Evolutionary conservation across 2,888 invertebrate species (phyloP), one percentile per base, ranked within the genome.

Genomic region (Patella pellucida): DNA sequence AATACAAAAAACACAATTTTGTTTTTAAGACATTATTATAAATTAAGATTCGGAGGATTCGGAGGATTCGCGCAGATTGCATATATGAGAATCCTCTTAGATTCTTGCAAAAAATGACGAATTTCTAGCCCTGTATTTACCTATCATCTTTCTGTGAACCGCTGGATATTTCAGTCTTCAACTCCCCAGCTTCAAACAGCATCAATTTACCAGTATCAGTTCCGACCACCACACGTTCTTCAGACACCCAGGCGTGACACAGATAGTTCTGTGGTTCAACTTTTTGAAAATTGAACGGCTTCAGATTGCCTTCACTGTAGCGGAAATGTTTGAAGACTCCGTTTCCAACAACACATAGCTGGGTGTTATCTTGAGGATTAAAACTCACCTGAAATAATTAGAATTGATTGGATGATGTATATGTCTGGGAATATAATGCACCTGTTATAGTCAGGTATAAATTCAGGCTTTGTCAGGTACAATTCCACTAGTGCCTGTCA

Each of bases 221-320:
- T 2, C 97, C 97, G 69, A 95, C 94, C 81, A 96, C 91, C n/a
- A 97, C 93, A 72, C 96, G 92, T 86, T 97, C 97, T 77, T 95
- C 93, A 2, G 95, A 94, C 68, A 97, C 89, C 95, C 97, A 98
- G 81, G 95, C 94, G 85, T 95, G 94, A 70, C 94, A 94, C 15
- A 94, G 94, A 83, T 96, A 94, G 78, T 94, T 92, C 74, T 95
- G 93, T 86, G 94, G 93, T 52, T 96, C 96, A 56, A 95, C 94
- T 90, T 96, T 97, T 81, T 95, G 94, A 91, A 95, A 96, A 14
- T 96, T 96, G 92, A 94, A 96, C 79, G 95, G 95, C 54, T 95
- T 93, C 94, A 96, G 95, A 14, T 94, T 93, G 3, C 94, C 94
- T 87, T 96, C 96, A 27, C 94, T 93, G 68, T 95, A 94, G 52